Evolutionary conservation across 2,113 vertebrate genomes (phyloP).

Genomic region (Camelus bactrianus): DNA sequence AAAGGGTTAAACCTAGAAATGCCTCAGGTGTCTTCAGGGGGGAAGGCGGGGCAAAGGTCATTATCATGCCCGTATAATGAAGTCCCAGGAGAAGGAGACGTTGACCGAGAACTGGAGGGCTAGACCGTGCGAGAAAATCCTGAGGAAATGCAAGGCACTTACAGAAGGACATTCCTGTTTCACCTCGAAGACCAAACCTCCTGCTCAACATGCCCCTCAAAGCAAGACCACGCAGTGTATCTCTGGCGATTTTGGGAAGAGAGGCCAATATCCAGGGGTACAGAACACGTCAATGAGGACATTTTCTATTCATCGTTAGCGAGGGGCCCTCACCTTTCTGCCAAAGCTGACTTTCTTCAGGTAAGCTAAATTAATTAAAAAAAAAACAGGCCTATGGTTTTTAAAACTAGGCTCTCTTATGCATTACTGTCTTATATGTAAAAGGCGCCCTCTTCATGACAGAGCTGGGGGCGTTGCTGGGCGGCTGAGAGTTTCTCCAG

Average conservation of each 20-base stretch:
- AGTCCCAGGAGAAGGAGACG: constrained; percentile 48
- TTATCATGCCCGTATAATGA: constrained; percentile 39
- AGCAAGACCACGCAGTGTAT: neutral
- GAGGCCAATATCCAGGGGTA: neutral
- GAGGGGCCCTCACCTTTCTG: neutral
- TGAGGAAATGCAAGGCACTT: constrained; percentile 33
- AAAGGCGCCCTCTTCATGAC: neutral
- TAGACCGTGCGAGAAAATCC: neutral
- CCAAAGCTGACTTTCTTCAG: neutral
- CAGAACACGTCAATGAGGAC: neutral
- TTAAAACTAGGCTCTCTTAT: neutral
- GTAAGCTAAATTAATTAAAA: neutral
- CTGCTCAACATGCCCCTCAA: neutral
- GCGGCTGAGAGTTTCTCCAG: neutral
- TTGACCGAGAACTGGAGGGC: constrained; percentile 43
- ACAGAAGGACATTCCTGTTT: neutral
- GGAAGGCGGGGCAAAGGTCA: constrained; percentile 27
- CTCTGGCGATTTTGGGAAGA: neutral
- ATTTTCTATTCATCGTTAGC: neutral
- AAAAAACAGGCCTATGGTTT: neutral
- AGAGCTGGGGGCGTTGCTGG: neutral
- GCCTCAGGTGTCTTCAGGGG: neutral
- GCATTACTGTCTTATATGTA: neutral
- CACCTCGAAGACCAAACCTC: neutral
- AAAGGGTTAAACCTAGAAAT: constrained; percentile 15